These are phyloP conservation scores for Bos indicus DNA, from an alignment of 2,113 vertebrate genomes.

Conservation along the genomic window DNA sequence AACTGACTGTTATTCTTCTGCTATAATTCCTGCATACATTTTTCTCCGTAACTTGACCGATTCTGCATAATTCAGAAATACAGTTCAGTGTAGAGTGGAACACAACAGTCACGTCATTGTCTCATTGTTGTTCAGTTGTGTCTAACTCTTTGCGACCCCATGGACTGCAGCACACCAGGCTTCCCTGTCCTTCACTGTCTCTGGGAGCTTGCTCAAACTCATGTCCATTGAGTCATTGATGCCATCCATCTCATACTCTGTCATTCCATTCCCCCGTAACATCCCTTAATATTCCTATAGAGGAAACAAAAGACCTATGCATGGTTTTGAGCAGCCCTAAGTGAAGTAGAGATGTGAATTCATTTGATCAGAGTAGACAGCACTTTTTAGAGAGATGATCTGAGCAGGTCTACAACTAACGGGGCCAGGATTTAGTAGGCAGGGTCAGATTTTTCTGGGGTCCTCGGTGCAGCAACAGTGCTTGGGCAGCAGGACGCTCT, in stretches of 20 bases:
- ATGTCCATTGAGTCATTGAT: not conserved
- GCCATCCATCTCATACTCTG: not conserved
- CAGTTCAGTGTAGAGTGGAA: not conserved
- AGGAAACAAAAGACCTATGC: not conserved
- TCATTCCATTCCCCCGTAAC: not conserved
- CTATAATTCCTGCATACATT: not conserved
- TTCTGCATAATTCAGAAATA: not conserved
- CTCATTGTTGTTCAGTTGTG: not conserved
- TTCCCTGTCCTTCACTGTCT: not conserved
- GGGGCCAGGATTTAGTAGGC: not conserved
- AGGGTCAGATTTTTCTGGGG: not conserved
- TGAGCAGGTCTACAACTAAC: fast-evolving
- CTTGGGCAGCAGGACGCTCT: fast-evolving
- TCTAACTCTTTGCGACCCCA: not conserved
- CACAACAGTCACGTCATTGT: not conserved
- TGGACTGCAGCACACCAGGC: not conserved
- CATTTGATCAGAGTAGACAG: fast-evolving
- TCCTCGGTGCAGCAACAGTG: fast-evolving
- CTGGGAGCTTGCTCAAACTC: not conserved
- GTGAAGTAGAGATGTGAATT: not conserved
- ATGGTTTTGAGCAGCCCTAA: not conserved
- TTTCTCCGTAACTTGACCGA: not conserved
- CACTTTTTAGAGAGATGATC: not conserved
- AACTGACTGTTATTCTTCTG: fast-evolving
- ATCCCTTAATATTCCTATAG: too few relatives aligned